phyloP scores from a whole-genome alignment of 2,113 vertebrate genomes.

The Rana temporaria region DNA sequence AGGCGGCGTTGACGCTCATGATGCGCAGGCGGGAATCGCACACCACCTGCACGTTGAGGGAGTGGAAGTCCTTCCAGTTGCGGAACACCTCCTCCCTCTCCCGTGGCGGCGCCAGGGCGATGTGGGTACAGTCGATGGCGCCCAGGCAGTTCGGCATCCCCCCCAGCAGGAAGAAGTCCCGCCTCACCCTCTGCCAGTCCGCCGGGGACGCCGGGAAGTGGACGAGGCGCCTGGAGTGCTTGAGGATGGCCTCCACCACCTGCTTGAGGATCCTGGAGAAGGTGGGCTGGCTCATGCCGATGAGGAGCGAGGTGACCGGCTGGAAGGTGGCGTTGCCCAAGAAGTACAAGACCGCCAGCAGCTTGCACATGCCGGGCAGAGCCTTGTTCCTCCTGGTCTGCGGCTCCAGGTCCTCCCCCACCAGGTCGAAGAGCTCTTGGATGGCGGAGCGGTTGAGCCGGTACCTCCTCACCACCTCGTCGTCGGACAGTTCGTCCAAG shows the following conservation, averaged over 20 bases:
- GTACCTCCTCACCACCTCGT: no score
- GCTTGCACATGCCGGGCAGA: background rate
- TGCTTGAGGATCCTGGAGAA: background rate
- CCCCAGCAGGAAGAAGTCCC: background rate
- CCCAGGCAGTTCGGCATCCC: background rate
- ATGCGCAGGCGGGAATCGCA: conserved; percentile 1
- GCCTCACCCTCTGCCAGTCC: background rate
- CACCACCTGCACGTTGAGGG: conserved; percentile 1
- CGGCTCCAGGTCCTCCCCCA: background rate
- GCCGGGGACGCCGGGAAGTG: background rate
- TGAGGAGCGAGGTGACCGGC: background rate
- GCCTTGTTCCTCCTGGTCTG: background rate
- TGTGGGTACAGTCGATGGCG: no score
- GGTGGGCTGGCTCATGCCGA: background rate
- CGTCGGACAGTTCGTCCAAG: no score
- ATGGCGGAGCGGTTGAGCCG: no score
- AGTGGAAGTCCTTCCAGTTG: background rate
- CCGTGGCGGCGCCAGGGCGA: background rate
- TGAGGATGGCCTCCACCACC: background rate
- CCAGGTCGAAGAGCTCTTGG: no score
- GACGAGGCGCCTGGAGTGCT: background rate
- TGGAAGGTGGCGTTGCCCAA: background rate
- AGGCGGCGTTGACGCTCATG: background rate
- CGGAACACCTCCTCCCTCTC: background rate
- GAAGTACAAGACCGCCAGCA: background rate